phyloP scores from a whole-genome alignment of 2,888 invertebrate species.

The Steromphala cineraria region DNA sequence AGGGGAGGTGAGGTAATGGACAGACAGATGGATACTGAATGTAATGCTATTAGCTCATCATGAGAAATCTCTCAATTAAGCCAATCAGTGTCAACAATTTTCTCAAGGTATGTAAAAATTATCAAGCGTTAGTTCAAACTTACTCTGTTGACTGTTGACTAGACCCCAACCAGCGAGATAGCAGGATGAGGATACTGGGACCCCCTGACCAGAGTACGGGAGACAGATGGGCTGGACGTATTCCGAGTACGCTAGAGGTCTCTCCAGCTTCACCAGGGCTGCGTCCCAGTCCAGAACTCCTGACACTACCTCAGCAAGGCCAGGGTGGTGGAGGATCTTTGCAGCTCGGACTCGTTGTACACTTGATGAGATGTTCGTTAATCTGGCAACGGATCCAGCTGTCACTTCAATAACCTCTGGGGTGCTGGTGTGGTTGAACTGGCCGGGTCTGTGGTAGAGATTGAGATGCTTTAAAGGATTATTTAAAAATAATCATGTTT shows the following conservation, averaged over 20 bases:
- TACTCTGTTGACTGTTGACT: conserved; percentile 53
- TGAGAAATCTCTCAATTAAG: too few species aligned
- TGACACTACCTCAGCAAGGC: conserved; percentile 34
- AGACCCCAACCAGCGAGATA: conserved; percentile 64
- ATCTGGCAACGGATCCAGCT: conserved; percentile 7
- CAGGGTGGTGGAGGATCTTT: conserved; percentile 43
- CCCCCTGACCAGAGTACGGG: conserved; percentile 35
- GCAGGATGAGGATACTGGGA: conserved; percentile 43
- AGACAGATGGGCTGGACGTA: conserved; percentile 62
- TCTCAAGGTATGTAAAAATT: too few species aligned
- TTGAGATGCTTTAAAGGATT: neutral
- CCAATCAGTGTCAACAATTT: too few species aligned
- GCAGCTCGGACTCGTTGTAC: neutral
- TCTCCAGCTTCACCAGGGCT: conserved; percentile 54
- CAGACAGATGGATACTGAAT: too few species aligned
- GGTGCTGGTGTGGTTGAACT: conserved; percentile 2
- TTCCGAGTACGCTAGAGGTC: conserved; percentile 46
- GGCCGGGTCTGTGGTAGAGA: neutral
- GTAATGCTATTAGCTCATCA: too few species aligned
- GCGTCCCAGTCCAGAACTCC: conserved; percentile 55
- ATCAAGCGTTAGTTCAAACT: conserved; percentile 19
- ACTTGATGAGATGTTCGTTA: neutral
- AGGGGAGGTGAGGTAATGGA: too few species aligned
- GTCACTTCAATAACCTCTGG: conserved; percentile 7
- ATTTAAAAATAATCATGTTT: too few species aligned